Conservation (phyloP, 1,140 invertebrate genomes). For the Drosophila guanche region DNA sequence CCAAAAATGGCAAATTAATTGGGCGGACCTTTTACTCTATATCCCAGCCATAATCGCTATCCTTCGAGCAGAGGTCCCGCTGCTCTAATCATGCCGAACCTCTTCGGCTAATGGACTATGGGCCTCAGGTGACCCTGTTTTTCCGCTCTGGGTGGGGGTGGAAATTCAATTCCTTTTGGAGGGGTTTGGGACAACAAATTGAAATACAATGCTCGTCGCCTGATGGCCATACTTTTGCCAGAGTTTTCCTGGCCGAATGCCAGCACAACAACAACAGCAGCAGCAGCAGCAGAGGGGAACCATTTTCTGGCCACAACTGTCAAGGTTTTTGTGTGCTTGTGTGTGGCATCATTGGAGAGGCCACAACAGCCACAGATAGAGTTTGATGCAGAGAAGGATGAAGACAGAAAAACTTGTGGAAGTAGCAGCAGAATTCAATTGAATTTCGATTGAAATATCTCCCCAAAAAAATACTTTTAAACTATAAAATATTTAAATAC, state of each 20-base stretch:
- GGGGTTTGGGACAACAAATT: constrained; percentile 26
- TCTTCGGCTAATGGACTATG: constrained; percentile 29
- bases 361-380: too few species aligned
- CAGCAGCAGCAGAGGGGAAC: too few species aligned
- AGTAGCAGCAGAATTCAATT: constrained; percentile 1
- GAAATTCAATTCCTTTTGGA: constrained; percentile 24
- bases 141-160: neutral
- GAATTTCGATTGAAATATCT: constrained; percentile 1
- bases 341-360: too few species aligned
- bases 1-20: constrained; percentile 79
- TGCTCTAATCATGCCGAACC: neutral
- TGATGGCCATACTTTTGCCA: constrained; percentile 26
- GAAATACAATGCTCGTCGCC: constrained; percentile 45
- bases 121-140: constrained; percentile 23
- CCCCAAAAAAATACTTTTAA: too few species aligned
- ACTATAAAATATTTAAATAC: too few species aligned
- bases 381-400: neutral
- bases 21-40: constrained; percentile 12
- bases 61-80: neutral
- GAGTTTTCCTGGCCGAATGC: constrained; percentile 30
- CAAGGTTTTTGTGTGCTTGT: neutral
- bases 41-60: too few species aligned
- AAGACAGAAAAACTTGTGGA: neutral
- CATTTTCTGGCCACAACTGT: constrained; percentile 7
- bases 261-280: neutral